These are phyloP conservation scores for Oxyscelio sp. DNA, from an alignment of 2,888 invertebrate genomes.

Conservation along the genomic window DNA sequence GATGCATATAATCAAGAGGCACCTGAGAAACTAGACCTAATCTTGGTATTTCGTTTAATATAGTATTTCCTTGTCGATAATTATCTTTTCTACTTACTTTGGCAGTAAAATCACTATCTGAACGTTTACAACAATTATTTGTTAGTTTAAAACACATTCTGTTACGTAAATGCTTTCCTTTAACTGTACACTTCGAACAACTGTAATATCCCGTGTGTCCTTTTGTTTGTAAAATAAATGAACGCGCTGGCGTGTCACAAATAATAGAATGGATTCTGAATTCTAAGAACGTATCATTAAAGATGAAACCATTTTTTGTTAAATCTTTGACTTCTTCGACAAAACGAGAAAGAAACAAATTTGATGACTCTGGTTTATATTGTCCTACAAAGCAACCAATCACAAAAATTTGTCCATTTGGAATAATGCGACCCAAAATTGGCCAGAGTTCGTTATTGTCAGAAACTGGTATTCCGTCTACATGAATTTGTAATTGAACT, in stretches of 20 bases:
- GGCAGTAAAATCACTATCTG: constrained; percentile 39
- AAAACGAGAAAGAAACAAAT: neutral
- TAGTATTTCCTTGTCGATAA: constrained; percentile 36
- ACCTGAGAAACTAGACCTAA: constrained; percentile 41
- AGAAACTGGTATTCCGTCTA: constrained; percentile 4
- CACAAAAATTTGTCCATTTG: constrained; percentile 11
- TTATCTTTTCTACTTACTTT: neutral
- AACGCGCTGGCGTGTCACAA: constrained; percentile 75
- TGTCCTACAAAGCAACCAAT: constrained; percentile 5
- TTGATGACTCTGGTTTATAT: neutral
- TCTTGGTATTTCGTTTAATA: constrained; percentile 7
- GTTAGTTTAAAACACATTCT: constrained; percentile 31
- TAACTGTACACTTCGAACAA: constrained; percentile 69
- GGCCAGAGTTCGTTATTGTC: constrained; percentile 11
- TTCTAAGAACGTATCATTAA: too few relatives aligned
- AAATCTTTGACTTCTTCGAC: too few relatives aligned
- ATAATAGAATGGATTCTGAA: too few relatives aligned
- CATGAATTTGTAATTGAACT: neutral
- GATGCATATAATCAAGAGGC: constrained; percentile 65
- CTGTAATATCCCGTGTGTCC: constrained; percentile 73
- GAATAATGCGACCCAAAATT: constrained; percentile 4
- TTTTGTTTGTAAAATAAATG: constrained; percentile 66
- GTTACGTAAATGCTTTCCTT: constrained; percentile 36
- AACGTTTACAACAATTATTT: constrained; percentile 41
- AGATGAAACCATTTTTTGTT: neutral